These are phyloP conservation scores for Pterocles orientalis DNA, from an alignment of 2,113 vertebrate genomes.

Conservation along the genomic window DNA sequence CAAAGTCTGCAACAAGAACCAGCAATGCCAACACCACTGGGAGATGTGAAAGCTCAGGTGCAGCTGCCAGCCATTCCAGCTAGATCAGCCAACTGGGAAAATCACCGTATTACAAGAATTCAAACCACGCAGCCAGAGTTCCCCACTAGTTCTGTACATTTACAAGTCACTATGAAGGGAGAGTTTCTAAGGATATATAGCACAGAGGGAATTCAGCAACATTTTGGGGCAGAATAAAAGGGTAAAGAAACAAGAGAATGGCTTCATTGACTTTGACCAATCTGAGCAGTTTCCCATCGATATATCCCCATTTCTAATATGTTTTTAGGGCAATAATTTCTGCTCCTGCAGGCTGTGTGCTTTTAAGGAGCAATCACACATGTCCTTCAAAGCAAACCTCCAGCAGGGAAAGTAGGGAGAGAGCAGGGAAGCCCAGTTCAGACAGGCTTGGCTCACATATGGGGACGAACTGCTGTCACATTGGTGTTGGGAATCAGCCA, in stretches of 20 bases:
- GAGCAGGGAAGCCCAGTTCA: neutral
- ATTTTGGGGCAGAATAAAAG: neutral
- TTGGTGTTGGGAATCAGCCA: neutral
- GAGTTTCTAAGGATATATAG: neutral
- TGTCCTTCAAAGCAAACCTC: neutral
- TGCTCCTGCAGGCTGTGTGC: fast-evolving
- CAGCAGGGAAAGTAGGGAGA: neutral
- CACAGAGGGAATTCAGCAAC: neutral
- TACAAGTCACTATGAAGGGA: fast-evolving
- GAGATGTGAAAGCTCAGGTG: neutral
- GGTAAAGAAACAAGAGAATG: neutral
- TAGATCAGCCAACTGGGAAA: neutral
- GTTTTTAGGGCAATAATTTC: neutral
- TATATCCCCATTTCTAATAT: neutral
- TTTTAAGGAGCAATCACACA: neutral
- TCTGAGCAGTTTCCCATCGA: neutral
- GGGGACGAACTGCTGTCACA: neutral
- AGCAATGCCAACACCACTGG: neutral
- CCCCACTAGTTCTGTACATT: neutral
- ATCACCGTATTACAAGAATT: neutral
- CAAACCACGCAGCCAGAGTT: neutral
- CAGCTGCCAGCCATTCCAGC: neutral
- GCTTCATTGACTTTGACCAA: neutral
- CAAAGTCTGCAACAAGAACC: neutral
- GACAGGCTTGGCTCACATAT: neutral